Evolutionary conservation across 1,140 invertebrate species (phyloP), one percentile per base, ranked within the genome.

Genomic region (Aporrectodea caliginosa): DNA sequence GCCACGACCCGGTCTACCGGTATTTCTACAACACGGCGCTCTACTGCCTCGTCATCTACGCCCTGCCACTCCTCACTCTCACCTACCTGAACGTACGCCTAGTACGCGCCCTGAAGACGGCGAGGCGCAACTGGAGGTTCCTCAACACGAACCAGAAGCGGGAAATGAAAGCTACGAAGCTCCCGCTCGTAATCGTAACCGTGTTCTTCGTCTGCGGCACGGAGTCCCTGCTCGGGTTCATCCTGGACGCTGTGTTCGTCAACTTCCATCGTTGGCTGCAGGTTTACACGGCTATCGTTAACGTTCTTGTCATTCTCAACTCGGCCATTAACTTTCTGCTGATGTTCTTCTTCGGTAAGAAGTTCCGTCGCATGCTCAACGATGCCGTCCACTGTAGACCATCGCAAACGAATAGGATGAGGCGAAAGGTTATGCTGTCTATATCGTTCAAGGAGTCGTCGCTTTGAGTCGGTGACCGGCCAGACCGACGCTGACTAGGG

Each of bases 161-260:
- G n/a, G 78, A 79, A 29, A 6, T 79, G 2, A 79, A 79, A 30
- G 73, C 78, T 1, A 76, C 78, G 1, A 70, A 58, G 58, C 78
- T 79, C 32, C 78, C 78, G 1, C 78, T 79, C 16, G 35, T 79
- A 22, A 79, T 79, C 34, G 78, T 79, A 12, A 22, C 35, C 16
- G 78, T 79, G 35, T 79, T 70, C 58, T 79, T 79, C 78, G 74
- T 79, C 73, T 79, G 73, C 73, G 78, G 43, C 1, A 79, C 78
- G 22, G 32, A 79, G 33, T 79, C 78, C 27, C 43, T 79, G 22
- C n/a, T 79, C 32, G 35, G 74, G 6, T 79, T 79, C 74, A 31
- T 76, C 22, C 73, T 79, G 0, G 78, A 79, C 31, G 78, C 78
- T 22, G 68, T 79, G 16, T 79, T 79, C 34, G 73, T 79, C 73